Conservation (phyloP, 2,888 invertebrate species). For the Agrochola litura region DNA sequence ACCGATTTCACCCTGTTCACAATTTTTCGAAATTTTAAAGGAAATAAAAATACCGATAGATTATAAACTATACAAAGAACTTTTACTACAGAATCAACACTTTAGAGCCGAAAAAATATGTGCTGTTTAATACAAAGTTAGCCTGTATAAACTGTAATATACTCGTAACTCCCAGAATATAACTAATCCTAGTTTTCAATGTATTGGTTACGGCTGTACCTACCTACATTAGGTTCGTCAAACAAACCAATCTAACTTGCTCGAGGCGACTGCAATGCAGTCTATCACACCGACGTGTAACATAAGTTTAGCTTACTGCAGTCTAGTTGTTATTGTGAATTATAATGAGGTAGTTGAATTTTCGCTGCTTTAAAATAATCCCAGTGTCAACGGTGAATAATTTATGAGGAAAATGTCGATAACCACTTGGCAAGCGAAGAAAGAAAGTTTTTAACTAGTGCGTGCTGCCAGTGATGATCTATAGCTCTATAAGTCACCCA, state of each 20-base stretch:
- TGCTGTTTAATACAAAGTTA: neutral
- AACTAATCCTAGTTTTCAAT: conserved; percentile 53
- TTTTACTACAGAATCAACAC: neutral
- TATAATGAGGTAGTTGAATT: neutral
- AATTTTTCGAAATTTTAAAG: too few relatives aligned
- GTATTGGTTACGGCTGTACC: conserved; percentile 21
- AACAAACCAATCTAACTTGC: conserved; percentile 74
- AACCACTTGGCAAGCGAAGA: neutral
- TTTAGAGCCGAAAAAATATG: neutral
- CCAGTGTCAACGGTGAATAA: neutral
- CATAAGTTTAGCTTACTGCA: neutral
- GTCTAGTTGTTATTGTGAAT: neutral
- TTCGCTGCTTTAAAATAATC: neutral
- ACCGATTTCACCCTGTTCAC: too few relatives aligned
- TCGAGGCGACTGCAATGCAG: conserved; percentile 41
- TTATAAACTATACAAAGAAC: neutral
- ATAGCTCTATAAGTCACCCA: too few relatives aligned
- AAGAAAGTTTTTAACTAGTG: too few relatives aligned
- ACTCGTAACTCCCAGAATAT: conserved; percentile 25
- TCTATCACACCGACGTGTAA: conserved; percentile 61
- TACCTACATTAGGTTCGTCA: conserved; percentile 31
- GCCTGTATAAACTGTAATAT: neutral
- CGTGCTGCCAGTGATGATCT: too few relatives aligned
- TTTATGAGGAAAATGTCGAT: neutral
- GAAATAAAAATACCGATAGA: too few relatives aligned